These are phyloP conservation scores for Catalaphyllia jardinei DNA, from an alignment of 64 coral and sea anemone genomes.

Conservation along the genomic window DNA sequence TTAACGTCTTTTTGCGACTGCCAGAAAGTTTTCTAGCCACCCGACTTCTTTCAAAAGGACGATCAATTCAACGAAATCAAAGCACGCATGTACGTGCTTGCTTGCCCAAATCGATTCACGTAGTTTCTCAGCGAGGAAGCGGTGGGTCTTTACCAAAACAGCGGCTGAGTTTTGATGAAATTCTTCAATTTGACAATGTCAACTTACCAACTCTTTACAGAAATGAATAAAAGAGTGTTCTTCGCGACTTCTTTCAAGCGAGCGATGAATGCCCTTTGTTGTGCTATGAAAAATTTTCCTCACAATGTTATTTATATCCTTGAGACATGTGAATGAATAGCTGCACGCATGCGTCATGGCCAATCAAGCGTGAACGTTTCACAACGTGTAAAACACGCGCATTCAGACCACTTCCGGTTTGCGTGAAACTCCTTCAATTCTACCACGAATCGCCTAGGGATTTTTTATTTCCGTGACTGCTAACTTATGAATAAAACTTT, in stretches of 20 bases:
- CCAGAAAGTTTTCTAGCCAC: conserved; percentile 21
- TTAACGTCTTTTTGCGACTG: not conserved
- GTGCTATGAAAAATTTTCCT: conserved; percentile 45
- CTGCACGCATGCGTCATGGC: conserved; percentile 42
- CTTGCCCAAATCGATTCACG: not conserved
- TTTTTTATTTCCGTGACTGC: not conserved
- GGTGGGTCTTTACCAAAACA: not conserved
- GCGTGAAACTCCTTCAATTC: conserved; percentile 35
- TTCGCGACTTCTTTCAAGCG: conserved; percentile 28
- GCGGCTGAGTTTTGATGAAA: not conserved
- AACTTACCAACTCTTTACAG: conserved; percentile 37
- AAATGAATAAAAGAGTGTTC: conserved; percentile 14
- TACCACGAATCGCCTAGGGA: not conserved
- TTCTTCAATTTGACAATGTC: not conserved
- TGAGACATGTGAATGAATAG: not conserved
- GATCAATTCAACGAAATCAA: conserved; percentile 33
- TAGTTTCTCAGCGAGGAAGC: not conserved
- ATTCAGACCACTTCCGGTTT: conserved; percentile 51
- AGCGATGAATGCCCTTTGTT: conserved; percentile 71
- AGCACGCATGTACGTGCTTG: conserved; percentile 36
- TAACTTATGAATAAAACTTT: not conserved
- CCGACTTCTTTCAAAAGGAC: conserved; percentile 45
- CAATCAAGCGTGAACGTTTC: conserved; percentile 33
- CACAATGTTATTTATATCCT: conserved; percentile 76
- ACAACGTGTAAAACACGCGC: conserved; percentile 63